Base-by-base conservation (phyloP, 2,888 invertebrate genomes). In the Rhopalosiphum nymphaeae region DNA sequence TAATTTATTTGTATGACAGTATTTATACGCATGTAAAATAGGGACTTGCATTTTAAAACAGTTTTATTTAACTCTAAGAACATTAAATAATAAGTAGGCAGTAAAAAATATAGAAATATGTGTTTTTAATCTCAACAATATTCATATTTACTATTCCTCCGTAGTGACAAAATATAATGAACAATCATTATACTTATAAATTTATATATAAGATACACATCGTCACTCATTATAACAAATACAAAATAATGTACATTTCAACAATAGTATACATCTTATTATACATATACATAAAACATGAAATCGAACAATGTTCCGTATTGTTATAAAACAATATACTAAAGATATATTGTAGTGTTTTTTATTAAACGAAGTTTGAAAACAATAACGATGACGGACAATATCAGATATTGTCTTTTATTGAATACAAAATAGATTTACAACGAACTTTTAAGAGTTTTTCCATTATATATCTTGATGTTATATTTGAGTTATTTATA, bases 331-430 rank as follows among this genome's bases (percentile, higher is more conserved):
- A 21, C 16, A 78, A 36, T 78, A 78, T n/a, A 67, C 67, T 78
- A 78, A 78, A 36, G 78, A 78, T 78, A 36, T 36, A 78, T 67
- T 3, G 10, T 36, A 21, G 21, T 36, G 21, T 78, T 78, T 78
- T 78, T 36, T 78, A 78, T 36, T 78, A 36, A 67, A 67, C n/a
- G 5, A 67, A 67, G 16, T 67, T 67, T n/a, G 67, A 67, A 67
- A 67, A 67, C 67, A 67, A 67, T n/a, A 42, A 44, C 13, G 86
- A 4, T 42, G 86, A 29, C 16, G 16, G 44, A 44, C 67, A 67
- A 67, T 67, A 67, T n/a, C 67, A 36, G n/a, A 67, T 67, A 67
- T 67, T 67, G n/a, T 67, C 36, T n/a, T 67, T 67, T 67, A n/a
- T 67, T 7, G 16, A 67, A 67, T 67, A n/a, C 67, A 67, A 36